Evolutionary conservation across 2,797 vertebrate genomes (phyloP).

Genomic region (Philypnodon macrostomus): DNA sequence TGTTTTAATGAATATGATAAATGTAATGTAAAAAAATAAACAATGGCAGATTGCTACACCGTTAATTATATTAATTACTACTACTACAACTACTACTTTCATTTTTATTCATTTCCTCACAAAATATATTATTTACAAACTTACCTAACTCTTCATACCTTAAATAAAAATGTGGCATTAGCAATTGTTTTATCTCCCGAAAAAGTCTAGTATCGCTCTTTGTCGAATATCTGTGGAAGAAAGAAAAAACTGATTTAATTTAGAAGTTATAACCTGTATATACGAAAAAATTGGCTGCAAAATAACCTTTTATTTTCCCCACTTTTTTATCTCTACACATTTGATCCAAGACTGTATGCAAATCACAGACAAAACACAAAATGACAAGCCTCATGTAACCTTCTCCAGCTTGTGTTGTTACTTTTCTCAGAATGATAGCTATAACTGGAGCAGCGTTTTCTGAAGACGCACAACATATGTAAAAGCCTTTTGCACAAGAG

Average conservation of each 20-base stretch:
- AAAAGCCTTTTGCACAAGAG: constrained; percentile 76
- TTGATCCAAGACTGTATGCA: constrained; percentile 47
- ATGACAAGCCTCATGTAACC: constrained; percentile 61
- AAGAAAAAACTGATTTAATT: constrained; percentile 10
- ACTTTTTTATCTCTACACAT: constrained; percentile 20
- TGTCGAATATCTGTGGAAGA: background rate
- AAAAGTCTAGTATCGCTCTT: background rate
- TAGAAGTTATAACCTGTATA: constrained; percentile 13
- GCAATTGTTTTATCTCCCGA: background rate
- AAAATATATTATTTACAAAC: too few species aligned
- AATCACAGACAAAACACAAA: constrained; percentile 44
- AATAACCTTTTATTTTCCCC: constrained; percentile 5
- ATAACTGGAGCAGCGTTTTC: constrained; percentile 71
- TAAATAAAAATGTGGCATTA: too few species aligned
- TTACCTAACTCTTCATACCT: too few species aligned
- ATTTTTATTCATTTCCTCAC: too few species aligned
- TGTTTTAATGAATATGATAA: too few species aligned
- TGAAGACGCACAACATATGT: constrained; percentile 78
- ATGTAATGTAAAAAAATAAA: too few species aligned
- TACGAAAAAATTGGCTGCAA: constrained; percentile 5
- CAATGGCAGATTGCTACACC: too few species aligned
- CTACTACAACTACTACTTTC: too few species aligned
- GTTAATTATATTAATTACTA: too few species aligned
- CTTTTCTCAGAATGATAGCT: constrained; percentile 67
- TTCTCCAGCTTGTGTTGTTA: constrained; percentile 36